Evolutionary conservation across 2,113 vertebrate genomes (phyloP).

Genomic region (Heliornis fulica): DNA sequence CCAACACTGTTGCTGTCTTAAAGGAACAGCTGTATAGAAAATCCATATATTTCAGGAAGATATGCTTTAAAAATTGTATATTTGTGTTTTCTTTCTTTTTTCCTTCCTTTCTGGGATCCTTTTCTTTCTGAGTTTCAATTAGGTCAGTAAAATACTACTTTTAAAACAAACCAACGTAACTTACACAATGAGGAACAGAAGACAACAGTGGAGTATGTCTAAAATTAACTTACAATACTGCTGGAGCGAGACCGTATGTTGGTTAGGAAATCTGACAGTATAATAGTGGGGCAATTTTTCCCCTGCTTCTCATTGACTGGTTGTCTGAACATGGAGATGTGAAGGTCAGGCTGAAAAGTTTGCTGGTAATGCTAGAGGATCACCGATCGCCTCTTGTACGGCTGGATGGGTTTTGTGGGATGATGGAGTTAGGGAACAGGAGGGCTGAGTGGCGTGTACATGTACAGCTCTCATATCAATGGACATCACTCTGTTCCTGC

Average conservation of each 20-base stretch:
- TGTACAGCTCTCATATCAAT: not conserved
- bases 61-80: not conserved
- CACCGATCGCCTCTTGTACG: not conserved
- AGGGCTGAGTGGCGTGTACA: not conserved
- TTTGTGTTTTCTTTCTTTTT: not conserved
- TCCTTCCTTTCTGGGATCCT: not conserved
- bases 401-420: not conserved
- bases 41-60: not conserved
- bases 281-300: not conserved
- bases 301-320: not conserved
- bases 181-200: not conserved
- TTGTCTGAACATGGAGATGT: not conserved
- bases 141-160: not conserved
- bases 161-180: not conserved
- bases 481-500: not conserved
- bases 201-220: not conserved
- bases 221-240: not conserved
- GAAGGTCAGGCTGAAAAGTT: not conserved
- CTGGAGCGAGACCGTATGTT: not conserved
- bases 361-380: not conserved
- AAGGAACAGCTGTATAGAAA: not conserved
- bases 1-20: not conserved
- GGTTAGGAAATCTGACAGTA: not conserved
- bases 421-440: not conserved
- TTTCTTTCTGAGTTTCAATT: not conserved